These are phyloP conservation scores for Sebastes fasciatus DNA, from an alignment of 2,113 vertebrate genomes.

Conservation along the genomic window DNA sequence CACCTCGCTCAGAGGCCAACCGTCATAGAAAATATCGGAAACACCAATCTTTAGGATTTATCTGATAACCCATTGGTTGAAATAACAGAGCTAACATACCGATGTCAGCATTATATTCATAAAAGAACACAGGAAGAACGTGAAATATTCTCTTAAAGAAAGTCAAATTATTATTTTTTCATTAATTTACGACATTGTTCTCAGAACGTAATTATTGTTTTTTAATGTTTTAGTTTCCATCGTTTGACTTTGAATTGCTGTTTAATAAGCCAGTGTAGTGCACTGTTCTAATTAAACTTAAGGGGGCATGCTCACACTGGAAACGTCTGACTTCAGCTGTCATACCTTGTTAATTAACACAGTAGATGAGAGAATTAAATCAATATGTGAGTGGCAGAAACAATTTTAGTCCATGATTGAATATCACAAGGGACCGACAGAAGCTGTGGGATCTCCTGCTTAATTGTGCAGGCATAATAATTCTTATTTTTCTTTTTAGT, in stretches of 20 bases:
- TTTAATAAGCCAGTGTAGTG: background rate
- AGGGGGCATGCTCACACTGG: constrained; percentile 26
- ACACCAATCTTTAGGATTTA: too few species aligned
- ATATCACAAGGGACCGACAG: constrained; percentile 67
- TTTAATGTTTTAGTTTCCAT: too few species aligned
- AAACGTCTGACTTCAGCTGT: constrained; percentile 56
- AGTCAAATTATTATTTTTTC: too few species aligned
- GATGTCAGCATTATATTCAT: too few species aligned
- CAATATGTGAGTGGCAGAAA: constrained; percentile 77
- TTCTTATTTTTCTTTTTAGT: constrained; percentile 25
- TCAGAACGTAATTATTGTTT: too few species aligned
- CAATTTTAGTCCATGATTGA: constrained; percentile 71
- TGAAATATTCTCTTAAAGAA: too few species aligned
- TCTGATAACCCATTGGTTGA: too few species aligned
- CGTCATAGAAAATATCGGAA: too few species aligned
- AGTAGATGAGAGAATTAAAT: constrained; percentile 72
- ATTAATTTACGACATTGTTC: too few species aligned
- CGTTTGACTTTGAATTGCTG: background rate
- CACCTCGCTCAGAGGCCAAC: too few species aligned
- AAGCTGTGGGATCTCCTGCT: constrained; percentile 58
- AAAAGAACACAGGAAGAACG: too few species aligned
- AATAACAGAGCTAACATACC: too few species aligned
- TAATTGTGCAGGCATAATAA: constrained; percentile 75
- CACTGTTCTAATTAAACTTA: constrained; percentile 32
- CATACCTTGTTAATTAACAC: constrained; percentile 75